phyloP scores from a whole-genome alignment of 2,797 vertebrate species.

The Rhinophrynus dorsalis region DNA sequence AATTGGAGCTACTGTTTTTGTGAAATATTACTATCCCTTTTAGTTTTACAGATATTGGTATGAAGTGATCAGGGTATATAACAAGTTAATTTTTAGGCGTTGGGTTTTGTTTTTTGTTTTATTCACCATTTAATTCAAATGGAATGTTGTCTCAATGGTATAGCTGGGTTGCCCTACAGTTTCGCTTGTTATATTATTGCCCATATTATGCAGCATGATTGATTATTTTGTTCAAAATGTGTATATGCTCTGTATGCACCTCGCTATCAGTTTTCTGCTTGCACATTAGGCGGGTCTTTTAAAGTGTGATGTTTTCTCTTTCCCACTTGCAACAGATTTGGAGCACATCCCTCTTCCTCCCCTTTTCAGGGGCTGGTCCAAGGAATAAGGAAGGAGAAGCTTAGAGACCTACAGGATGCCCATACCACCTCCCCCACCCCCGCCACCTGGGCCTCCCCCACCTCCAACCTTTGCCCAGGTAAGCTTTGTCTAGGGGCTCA shows the following conservation, averaged over 20 bases:
- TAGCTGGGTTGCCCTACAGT: too few species aligned
- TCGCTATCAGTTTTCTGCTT: not conserved
- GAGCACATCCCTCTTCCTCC: not conserved
- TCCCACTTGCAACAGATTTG: not conserved
- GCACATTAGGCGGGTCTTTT: not conserved
- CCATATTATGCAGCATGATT: too few species aligned
- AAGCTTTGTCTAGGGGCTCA: conserved; percentile 41
- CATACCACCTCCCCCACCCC: conserved; percentile 85
- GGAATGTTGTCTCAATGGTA: too few species aligned
- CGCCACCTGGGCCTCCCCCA: conserved; percentile 87
- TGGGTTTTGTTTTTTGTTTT: too few species aligned
- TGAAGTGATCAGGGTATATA: too few species aligned
- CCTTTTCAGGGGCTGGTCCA: conserved; percentile 21
- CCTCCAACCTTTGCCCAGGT: conserved; percentile 86
- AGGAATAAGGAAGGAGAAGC: conserved; percentile 53
- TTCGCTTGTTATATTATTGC: too few species aligned
- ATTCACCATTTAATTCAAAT: too few species aligned
- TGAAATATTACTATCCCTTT: too few species aligned
- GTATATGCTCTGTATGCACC: not conserved
- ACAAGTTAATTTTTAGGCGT: too few species aligned
- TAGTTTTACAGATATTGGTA: too few species aligned
- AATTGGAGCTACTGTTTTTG: too few species aligned
- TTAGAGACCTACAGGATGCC: conserved; percentile 77
- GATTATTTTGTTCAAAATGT: too few species aligned
- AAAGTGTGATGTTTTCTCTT: not conserved